Conservation (phyloP, 2,888 invertebrate species). For the Sesia bembeciformis region DNA sequence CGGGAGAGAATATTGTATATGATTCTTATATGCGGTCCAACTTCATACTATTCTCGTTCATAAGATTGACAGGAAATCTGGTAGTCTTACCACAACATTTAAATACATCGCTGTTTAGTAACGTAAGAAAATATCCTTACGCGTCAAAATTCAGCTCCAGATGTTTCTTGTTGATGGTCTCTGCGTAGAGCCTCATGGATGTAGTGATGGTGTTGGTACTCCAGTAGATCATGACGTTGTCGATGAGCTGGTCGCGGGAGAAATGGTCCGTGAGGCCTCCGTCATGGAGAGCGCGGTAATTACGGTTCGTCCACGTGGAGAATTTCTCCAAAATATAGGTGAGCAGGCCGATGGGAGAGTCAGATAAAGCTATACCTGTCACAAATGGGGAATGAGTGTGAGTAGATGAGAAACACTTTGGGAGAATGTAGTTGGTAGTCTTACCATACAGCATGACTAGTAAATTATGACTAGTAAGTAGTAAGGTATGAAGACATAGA, state of each 20-base stretch:
- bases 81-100: no score
- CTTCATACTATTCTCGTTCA: no score
- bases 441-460: no score
- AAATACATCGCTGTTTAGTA: no score
- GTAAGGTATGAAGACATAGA: no score
- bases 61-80: no score
- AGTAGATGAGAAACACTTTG: no score
- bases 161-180: slow-evolving; percentile 55
- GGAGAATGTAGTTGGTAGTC: no score
- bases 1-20: no score
- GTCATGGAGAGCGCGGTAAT: slow-evolving; percentile 62
- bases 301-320: slow-evolving; percentile 79
- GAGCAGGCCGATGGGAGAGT: slow-evolving; percentile 86
- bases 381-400: no score
- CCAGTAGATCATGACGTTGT: slow-evolving; percentile 91
- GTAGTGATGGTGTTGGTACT: slow-evolving; percentile 81
- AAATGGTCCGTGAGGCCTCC: slow-evolving; percentile 79
- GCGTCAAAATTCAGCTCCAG: slow-evolving; percentile 36
- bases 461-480: no score
- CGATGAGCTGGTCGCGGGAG: slow-evolving; percentile 81
- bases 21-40: no score
- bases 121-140: slow-evolving; percentile 36
- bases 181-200: slow-evolving; percentile 83
- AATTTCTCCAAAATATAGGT: slow-evolving; percentile 91
- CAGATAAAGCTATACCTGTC: slow-evolving; percentile 76